Evolutionary conservation across 2,888 invertebrate genomes (phyloP), one percentile per base, ranked within the genome.

Genomic region (Mylabris sibirica): DNA sequence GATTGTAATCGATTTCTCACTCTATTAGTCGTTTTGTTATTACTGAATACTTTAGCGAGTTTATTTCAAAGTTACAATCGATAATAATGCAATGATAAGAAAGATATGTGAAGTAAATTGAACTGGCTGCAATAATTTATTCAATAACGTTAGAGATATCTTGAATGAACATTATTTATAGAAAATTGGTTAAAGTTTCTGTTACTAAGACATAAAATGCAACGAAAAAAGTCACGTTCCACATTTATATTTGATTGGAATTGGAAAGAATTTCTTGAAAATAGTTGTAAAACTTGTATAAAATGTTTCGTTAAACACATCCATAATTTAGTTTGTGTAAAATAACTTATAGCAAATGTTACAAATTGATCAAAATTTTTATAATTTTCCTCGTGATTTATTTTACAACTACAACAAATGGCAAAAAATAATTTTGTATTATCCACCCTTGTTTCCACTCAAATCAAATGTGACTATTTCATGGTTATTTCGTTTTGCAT

Each of bases 401-500:
- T 49, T 49, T 17, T 6, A 35, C 11, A 35, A 38, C 38, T 12
- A 38, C 44, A 44, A 44, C n/a, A 38, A 38, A n/a, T n/a, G 30
- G 30, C 30, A 4, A 44, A 20, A 49, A 49, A 20, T 49, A 49
- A 20, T 49, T 49, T 49, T 20, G 49, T 9, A 49, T 49, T 20
- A 49, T 20, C 20, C 49, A 20, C 20, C n/a, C 49, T 49, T 49
- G 49, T 60, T 60, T n/a, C 20, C 20, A n/a, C 20, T 20, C 60
- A 60, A 26, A 60, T 60, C 60, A 60, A 60, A 60, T 60, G 17
- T n/a, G 60, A 30, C 60, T 30, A 60, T 60, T 60, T 60, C 60
- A 60, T 60, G 60, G 26, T 34, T 60, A 30, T 60, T 60, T n/a
- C 30, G 60, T 60, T 30, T 49, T 30, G 38, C 38, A 38, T 30